Base-by-base conservation (phyloP, 2,113 vertebrate species). In the Trinectes maculatus region DNA sequence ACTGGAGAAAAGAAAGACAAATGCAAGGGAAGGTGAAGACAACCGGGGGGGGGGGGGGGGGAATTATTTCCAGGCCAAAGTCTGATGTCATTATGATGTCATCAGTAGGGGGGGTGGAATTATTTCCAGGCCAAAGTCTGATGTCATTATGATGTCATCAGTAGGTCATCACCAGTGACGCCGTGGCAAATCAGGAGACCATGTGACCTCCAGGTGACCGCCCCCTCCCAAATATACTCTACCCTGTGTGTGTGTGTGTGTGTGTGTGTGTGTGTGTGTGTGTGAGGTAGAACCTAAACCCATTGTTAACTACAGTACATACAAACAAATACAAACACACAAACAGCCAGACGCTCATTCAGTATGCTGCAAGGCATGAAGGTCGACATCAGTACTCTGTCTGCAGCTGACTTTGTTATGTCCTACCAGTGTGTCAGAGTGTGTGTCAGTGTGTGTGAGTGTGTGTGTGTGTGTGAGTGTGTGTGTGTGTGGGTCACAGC, bases 361-460 rank as follows among this genome's bases (percentile, higher is more conserved):
- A 79, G 77, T 72, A 84, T 77, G 69, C 75, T 73, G 51, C 39
- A 74, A 82, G 64, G 71, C 69, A 77, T 49, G 71, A 76, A 87
- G 85, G 75, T 77, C 72, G 61, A 19, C 80, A 85, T 85, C 83
- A 87, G 85, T 87, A 84, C 75, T 77, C 85, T 61, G 75, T 71
- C 68, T 56, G 69, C 81, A 83, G 71, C 68, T 74, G 74, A 83
- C 77, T 82, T 82, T 81, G 77, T 60, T 71, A 57, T 71, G 85
- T 82, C 74, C 81, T 76, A 58, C 39, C 57, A 25, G 54, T 37
- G 42, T 34, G 65, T 26, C 43, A 33, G 24, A 28, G 52, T 43
- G 37, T 47, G 59, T 56, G 56, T 54, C 58, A 33, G 57, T 47
- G 44, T 21, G 74, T 47, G 13, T 55, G 58, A 29, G n/a, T 19